These are phyloP conservation scores for Xestia ashworthii DNA, from an alignment of 2,888 invertebrate species.

Conservation along the genomic window DNA sequence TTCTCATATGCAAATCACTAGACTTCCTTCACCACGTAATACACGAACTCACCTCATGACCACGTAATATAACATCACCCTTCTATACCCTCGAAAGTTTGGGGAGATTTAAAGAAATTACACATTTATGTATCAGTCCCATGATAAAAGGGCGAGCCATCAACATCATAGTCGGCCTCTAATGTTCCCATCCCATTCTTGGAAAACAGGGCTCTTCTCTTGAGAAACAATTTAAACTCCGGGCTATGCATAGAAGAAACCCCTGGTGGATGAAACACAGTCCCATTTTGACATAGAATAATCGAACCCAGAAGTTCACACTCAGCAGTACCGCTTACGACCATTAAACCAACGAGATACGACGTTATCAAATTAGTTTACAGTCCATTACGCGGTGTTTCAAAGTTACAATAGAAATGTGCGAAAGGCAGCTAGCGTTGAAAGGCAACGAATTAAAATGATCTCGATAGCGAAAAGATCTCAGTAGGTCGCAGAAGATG, in stretches of 20 bases:
- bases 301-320: background rate
- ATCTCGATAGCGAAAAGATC: conserved; percentile 80
- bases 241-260: background rate
- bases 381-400: conserved; percentile 72
- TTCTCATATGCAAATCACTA: conserved; percentile 69
- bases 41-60: conserved; percentile 40
- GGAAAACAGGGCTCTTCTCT: background rate
- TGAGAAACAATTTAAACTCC: background rate
- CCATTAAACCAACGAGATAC: background rate
- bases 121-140: background rate
- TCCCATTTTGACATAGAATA: background rate
- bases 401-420: conserved; percentile 56
- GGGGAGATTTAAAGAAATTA: background rate
- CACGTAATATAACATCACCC: conserved; percentile 36
- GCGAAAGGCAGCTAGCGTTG: conserved; percentile 74
- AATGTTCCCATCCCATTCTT: background rate
- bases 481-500: conserved; percentile 76
- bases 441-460: conserved; percentile 72
- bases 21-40: conserved; percentile 59
- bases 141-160: background rate
- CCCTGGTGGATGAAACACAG: background rate
- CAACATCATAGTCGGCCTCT: background rate
- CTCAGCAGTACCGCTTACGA: background rate
- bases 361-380: conserved; percentile 68
- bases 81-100: background rate